phyloP scores from a whole-genome alignment of 1,140 invertebrate genomes.

The Drosophila lowei region DNA sequence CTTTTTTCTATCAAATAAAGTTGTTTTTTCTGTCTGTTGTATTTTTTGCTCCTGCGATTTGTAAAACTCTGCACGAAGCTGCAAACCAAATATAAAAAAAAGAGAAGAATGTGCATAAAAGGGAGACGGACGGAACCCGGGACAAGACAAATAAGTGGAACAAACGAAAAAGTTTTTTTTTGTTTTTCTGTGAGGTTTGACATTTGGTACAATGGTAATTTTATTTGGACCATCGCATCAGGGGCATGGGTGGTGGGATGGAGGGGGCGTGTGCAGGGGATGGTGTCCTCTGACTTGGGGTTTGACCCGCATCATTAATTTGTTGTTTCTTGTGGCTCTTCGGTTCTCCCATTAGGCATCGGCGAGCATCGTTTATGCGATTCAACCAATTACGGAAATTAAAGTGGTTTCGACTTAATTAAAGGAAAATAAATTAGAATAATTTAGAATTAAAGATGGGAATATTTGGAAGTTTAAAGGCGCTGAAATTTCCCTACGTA shows the following conservation, averaged over 20 bases:
- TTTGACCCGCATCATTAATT: conserved; percentile 74
- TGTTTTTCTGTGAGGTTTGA: conserved; percentile 55
- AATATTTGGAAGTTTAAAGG: not conserved
- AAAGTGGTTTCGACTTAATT: conserved; percentile 40
- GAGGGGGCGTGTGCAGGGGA: conserved; percentile 2
- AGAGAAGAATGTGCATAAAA: conserved; percentile 35
- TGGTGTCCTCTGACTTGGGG: conserved; percentile 9
- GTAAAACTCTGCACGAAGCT: conserved; percentile 45
- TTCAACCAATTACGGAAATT: conserved; percentile 42
- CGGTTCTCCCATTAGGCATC: conserved; percentile 50
- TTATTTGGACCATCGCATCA: conserved; percentile 55
- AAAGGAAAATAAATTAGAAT: conserved; percentile 4
- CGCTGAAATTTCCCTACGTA: not conserved
- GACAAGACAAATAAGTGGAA: conserved; percentile 44
- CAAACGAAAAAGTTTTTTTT: conserved; percentile 56
- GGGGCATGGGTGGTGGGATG: not conserved
- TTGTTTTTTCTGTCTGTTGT: conserved; percentile 26
- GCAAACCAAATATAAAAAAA: conserved; percentile 2
- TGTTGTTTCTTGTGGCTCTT: conserved; percentile 33
- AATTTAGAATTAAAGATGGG: not conserved
- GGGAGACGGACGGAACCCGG: not conserved
- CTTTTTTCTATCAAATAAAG: conserved; percentile 41
- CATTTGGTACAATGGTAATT: conserved; percentile 70
- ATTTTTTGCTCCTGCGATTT: conserved; percentile 29
- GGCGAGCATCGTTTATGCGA: conserved; percentile 47